Percentiles rank a stretch among this genome's conserved stretches.
Conservation (phyloP, 2,113 vertebrate genomes). For the Paramisgurnus dabryanus region DNA sequence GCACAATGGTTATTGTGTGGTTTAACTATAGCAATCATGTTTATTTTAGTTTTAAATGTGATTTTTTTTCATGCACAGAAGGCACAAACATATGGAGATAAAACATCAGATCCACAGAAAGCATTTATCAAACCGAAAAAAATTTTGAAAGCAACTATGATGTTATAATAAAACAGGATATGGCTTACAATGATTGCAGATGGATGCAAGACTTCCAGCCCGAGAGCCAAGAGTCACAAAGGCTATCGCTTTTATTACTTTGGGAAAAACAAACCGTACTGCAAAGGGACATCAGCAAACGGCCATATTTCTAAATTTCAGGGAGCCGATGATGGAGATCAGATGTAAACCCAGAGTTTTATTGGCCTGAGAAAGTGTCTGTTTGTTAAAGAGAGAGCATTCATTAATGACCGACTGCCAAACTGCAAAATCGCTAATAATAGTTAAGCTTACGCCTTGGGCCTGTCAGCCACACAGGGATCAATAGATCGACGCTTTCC, state of each 20-base stretch:
- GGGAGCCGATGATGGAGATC: not conserved
- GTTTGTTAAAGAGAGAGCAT: constrained; percentile 59
- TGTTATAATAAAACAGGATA: constrained; percentile 35
- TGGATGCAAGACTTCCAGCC: constrained; percentile 29
- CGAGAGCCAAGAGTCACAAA: constrained; percentile 11
- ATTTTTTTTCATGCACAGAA: too few relatives aligned
- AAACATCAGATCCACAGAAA: not conserved
- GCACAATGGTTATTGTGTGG: too few relatives aligned
- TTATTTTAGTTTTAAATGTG: not conserved
- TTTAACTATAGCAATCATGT: too few relatives aligned
- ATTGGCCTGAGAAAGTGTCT: constrained; percentile 44
- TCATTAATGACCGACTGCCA: constrained; percentile 73
- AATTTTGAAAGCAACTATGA: constrained; percentile 10
- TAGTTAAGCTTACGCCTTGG: constrained; percentile 68
- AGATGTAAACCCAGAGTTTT: constrained; percentile 2
- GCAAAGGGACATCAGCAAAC: not conserved
- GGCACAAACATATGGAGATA: too few relatives aligned
- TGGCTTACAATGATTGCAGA: constrained; percentile 24
- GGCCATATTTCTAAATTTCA: not conserved
- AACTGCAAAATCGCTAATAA: constrained; percentile 73
- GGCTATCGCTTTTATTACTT: constrained; percentile 22
- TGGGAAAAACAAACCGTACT: not conserved
- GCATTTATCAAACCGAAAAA: constrained; percentile 15
- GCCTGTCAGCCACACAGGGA: constrained; percentile 61
- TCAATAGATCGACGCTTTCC: constrained; percentile 71